Conservation (phyloP, 1,140 invertebrate species). For the Tribolium castaneum region DNA sequence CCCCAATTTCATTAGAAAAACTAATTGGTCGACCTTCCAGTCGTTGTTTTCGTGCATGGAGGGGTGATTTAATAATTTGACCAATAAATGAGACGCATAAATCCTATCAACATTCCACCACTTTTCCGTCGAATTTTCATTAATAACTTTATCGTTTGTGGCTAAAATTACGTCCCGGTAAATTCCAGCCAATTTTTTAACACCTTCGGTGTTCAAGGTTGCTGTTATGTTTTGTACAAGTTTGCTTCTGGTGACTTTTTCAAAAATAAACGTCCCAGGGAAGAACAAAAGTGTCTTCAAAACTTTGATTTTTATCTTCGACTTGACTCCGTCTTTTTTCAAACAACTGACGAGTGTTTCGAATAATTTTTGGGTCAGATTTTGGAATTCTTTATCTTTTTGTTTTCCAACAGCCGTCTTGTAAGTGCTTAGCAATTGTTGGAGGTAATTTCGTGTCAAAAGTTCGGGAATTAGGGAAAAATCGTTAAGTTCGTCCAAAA, state of each 20-base stretch:
- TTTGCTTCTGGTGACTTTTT: conserved; percentile 75
- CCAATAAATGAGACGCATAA: conserved; percentile 74
- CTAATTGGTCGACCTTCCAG: conserved; percentile 75
- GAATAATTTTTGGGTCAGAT: conserved; percentile 67
- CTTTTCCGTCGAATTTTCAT: conserved; percentile 65
- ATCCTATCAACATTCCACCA: conserved; percentile 77
- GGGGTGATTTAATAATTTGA: conserved; percentile 73
- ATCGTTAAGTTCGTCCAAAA: conserved; percentile 51
- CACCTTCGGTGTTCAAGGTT: conserved; percentile 69
- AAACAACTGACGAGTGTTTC: conserved; percentile 66
- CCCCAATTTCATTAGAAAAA: conserved; percentile 73
- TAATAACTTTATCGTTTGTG: conserved; percentile 62
- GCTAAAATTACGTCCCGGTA: conserved; percentile 69
- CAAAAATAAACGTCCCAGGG: conserved; percentile 77
- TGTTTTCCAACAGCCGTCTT: conserved; percentile 66
- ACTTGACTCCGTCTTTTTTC: conserved; percentile 65
- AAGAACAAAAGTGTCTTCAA: conserved; percentile 73
- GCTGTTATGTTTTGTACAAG: conserved; percentile 72
- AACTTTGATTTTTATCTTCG: conserved; percentile 68
- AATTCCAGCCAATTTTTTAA: conserved; percentile 71
- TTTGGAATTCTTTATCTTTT: conserved; percentile 64
- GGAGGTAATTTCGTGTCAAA: conserved; percentile 60
- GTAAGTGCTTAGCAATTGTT: conserved; percentile 66
- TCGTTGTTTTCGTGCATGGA: conserved; percentile 69
- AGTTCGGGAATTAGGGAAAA: conserved; percentile 51